These are phyloP conservation scores for Dinoponera quadriceps DNA, from an alignment of 1,140 invertebrate genomes.

Conservation along the genomic window DNA sequence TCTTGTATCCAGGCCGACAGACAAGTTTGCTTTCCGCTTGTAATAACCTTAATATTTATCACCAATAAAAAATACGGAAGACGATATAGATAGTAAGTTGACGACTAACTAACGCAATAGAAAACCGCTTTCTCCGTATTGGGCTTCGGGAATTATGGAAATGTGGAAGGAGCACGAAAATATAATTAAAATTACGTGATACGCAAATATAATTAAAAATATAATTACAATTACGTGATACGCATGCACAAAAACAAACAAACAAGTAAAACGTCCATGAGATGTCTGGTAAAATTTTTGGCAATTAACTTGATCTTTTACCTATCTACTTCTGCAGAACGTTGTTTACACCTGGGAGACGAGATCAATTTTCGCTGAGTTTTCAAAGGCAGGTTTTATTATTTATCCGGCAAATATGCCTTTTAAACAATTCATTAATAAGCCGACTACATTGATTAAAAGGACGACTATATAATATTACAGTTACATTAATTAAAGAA, in stretches of 20 bases:
- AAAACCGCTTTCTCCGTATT: slow-evolving; percentile 27
- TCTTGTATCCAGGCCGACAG: not conserved
- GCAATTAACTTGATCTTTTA: not conserved
- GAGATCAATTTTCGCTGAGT: not conserved
- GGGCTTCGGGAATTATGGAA: not conserved
- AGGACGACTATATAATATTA: not conserved
- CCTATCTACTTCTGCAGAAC: not conserved
- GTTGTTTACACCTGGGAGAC: not conserved
- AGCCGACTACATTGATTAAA: not conserved
- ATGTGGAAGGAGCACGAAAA: not conserved
- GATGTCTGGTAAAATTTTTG: not conserved
- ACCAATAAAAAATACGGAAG: not conserved
- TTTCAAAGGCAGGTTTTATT: not conserved
- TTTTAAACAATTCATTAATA: not conserved
- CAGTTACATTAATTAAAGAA: too few relatives aligned
- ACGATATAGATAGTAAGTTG: slow-evolving; percentile 29
- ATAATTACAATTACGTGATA: too few relatives aligned
- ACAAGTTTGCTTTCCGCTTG: slow-evolving; percentile 5
- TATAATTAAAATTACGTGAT: slow-evolving; percentile 17
- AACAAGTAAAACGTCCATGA: too few relatives aligned
- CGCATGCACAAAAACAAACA: too few relatives aligned
- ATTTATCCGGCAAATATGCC: not conserved
- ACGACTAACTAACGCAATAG: not conserved
- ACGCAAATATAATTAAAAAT: too few relatives aligned
- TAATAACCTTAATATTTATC: not conserved